A percentile compares a stretch with the other conserved stretches of the same genome.
Evolutionary conservation across 2,113 vertebrate species (phyloP).

Genomic region (Edolisoma coerulescens): DNA sequence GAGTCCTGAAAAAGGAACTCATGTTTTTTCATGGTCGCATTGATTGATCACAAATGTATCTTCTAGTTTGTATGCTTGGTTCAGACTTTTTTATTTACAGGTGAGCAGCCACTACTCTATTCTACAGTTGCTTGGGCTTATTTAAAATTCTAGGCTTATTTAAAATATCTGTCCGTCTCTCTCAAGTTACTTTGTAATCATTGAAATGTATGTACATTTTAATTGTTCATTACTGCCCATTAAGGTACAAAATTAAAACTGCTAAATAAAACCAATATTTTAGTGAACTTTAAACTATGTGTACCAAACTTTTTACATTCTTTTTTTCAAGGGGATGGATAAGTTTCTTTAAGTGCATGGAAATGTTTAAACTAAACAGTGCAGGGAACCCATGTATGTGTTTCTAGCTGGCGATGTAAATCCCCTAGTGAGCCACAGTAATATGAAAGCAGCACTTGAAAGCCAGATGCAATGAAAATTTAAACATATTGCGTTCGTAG

Average conservation of each 20-base stretch:
- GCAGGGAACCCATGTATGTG: neutral
- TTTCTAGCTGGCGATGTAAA: neutral
- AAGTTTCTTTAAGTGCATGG: neutral
- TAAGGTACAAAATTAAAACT: neutral
- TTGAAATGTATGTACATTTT: neutral
- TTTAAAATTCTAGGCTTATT: neutral
- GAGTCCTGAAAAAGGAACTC: neutral
- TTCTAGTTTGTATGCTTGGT: neutral
- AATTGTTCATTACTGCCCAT: neutral
- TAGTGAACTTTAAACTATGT: neutral
- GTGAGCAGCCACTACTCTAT: neutral
- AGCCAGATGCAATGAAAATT: constrained; percentile 53
- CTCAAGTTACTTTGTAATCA: neutral
- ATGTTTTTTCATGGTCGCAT: neutral
- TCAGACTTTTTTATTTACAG: neutral
- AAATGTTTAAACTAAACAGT: neutral
- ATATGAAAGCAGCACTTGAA: constrained; percentile 31
- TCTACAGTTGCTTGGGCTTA: neutral
- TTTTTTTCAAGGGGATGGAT: neutral
- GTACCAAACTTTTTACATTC: neutral
- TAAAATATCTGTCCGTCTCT: neutral
- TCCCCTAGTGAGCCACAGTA: neutral
- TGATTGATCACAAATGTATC: neutral
- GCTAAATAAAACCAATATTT: neutral
- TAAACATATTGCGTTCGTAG: constrained; percentile 45